A percentile compares a stretch with the other conserved stretches of the same genome.
These are phyloP conservation scores for Thalassaphorura encarpata DNA, from an alignment of 1,140 invertebrate genomes.

Conservation along the genomic window DNA sequence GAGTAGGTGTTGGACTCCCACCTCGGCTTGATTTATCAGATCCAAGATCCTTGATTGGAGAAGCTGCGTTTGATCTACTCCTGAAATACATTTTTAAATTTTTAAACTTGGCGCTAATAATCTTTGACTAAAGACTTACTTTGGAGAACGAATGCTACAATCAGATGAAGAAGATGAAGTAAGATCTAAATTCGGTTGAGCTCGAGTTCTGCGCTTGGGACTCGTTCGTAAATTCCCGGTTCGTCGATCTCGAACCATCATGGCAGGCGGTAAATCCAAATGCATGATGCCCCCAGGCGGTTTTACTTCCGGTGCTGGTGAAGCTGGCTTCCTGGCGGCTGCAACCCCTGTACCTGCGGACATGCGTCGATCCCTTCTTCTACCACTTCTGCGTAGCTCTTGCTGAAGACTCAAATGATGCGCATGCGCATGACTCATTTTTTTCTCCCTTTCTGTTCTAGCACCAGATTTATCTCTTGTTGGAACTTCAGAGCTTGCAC, in stretches of 20 bases:
- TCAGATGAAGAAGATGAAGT: slow-evolving; percentile 46
- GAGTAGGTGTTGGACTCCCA: neutral
- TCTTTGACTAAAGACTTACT: slow-evolving; percentile 29
- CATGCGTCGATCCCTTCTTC: slow-evolving; percentile 25
- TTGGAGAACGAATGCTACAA: slow-evolving; percentile 40
- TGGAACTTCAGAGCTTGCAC: slow-evolving; percentile 58
- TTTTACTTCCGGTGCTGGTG: neutral
- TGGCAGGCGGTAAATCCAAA: neutral
- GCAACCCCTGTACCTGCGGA: neutral
- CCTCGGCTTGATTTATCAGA: neutral
- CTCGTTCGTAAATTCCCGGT: slow-evolving; percentile 32
- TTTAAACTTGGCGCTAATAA: neutral
- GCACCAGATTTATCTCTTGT: no score
- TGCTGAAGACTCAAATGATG: slow-evolving; percentile 24
- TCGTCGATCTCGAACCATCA: neutral
- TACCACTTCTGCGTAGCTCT: slow-evolving; percentile 15
- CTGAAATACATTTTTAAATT: neutral
- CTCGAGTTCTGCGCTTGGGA: slow-evolving; percentile 41
- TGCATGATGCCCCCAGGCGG: neutral
- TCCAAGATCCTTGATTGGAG: neutral
- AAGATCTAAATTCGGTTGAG: slow-evolving; percentile 38
- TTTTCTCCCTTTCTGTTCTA: slow-evolving; percentile 1
- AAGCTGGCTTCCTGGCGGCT: neutral
- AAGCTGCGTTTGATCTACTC: neutral
- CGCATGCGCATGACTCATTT: neutral